Evolutionary conservation across 1,140 invertebrate genomes (phyloP).

Genomic region (Sitophilus oryzae): DNA sequence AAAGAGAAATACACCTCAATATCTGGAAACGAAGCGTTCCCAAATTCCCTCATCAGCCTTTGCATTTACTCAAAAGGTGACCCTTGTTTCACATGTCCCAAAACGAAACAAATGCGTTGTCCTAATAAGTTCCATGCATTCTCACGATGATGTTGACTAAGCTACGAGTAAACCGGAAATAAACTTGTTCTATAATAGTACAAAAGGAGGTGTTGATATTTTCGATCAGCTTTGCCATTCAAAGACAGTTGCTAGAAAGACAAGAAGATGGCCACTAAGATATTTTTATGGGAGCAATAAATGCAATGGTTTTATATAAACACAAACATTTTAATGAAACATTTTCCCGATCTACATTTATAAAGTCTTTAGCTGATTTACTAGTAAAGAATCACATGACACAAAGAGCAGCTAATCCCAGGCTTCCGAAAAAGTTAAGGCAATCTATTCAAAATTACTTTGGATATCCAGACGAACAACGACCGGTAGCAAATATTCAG

Average conservation of each 20-base stretch:
- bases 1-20: slow-evolving; percentile 36
- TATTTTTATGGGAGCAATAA: slow-evolving; percentile 5
- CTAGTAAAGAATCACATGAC: too few species aligned
- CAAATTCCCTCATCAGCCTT: not conserved
- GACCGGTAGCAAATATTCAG: too few species aligned
- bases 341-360: too few species aligned
- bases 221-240: slow-evolving; percentile 42
- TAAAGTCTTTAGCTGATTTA: too few species aligned
- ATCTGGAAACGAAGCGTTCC: slow-evolving; percentile 8
- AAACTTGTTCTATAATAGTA: slow-evolving; percentile 13
- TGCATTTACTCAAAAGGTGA: slow-evolving; percentile 7
- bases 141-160: slow-evolving; percentile 9
- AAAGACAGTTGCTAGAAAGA: slow-evolving; percentile 5
- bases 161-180: slow-evolving; percentile 14
- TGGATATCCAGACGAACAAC: too few species aligned
- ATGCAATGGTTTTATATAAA: slow-evolving; percentile 1
- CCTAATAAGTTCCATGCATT: slow-evolving; percentile 7
- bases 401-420: too few species aligned
- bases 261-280: slow-evolving; percentile 11
- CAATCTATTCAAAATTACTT: too few species aligned
- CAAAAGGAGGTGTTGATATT: slow-evolving; percentile 45
- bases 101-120: slow-evolving; percentile 13
- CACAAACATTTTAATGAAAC: too few species aligned
- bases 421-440: too few species aligned
- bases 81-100: slow-evolving; percentile 13